Percentiles rank a stretch among this genome's conserved stretches.
Conservation (phyloP, 2,113 vertebrate species). For the Lathamus discolor region DNA sequence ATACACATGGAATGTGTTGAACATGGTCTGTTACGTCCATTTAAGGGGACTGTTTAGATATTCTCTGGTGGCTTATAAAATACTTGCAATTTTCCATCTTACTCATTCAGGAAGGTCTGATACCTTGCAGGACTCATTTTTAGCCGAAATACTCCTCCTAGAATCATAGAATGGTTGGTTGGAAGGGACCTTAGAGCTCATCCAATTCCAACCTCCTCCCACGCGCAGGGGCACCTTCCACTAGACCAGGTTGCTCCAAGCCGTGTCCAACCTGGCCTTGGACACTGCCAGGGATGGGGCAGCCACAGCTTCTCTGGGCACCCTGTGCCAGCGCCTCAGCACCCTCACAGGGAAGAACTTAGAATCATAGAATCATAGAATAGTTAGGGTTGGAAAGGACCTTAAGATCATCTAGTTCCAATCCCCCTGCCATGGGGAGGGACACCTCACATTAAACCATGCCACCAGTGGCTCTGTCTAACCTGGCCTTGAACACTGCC, state of each 20-base stretch:
- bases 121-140: background rate
- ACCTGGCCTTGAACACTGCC: too few species aligned
- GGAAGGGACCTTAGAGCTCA: background rate
- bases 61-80: background rate
- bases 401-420: too few species aligned
- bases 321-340: too few species aligned
- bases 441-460: too few species aligned
- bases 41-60: background rate
- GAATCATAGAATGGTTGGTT: background rate
- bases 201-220: background rate
- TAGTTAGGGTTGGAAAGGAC: too few species aligned
- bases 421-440: too few species aligned
- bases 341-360: too few species aligned
- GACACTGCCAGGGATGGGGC: background rate
- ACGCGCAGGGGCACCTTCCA: background rate
- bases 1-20: background rate
- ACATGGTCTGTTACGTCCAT: background rate
- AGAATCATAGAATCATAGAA: too few species aligned
- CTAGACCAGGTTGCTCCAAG: background rate
- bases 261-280: background rate
- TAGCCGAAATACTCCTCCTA: background rate
- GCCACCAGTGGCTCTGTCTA: too few species aligned
- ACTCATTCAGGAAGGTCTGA: background rate
- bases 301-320: too few species aligned
- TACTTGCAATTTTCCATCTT: background rate